Evolutionary conservation across 2,113 vertebrate species (phyloP).

Genomic region (Physeter macrocephalus): DNA sequence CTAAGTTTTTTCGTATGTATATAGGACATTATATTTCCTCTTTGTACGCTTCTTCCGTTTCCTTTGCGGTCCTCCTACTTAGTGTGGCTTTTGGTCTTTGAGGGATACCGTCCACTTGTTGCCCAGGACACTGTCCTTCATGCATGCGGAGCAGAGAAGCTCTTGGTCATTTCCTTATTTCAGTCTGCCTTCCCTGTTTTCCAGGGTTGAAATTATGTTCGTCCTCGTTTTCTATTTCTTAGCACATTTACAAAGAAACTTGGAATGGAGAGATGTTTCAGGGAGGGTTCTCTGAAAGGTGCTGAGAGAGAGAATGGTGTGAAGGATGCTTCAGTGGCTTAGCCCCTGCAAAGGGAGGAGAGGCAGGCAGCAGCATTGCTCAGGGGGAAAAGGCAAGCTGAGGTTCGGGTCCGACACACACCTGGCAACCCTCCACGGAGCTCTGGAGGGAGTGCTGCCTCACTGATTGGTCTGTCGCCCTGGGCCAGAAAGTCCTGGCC

Average conservation of each 20-base stretch:
- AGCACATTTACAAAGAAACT: neutral
- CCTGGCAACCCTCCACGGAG: neutral
- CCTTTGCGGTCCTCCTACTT: neutral
- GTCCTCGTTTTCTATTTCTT: neutral
- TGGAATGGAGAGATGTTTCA: neutral
- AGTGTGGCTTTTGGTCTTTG: neutral
- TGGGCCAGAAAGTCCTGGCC: neutral
- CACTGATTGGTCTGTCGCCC: neutral
- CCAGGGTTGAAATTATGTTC: neutral
- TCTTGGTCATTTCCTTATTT: neutral
- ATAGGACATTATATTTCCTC: neutral
- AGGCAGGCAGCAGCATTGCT: neutral
- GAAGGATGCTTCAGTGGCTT: neutral
- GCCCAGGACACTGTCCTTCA: neutral
- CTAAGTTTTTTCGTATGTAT: neutral
- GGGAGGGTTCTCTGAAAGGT: neutral
- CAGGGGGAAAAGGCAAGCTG: no score
- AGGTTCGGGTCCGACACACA: no score
- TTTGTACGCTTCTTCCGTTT: neutral
- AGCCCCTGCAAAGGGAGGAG: rapidly evolving
- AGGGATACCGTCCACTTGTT: neutral
- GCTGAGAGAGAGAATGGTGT: neutral
- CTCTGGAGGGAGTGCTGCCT: neutral
- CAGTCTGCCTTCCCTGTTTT: neutral
- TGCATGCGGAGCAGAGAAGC: neutral